Conservation (phyloP, 2,888 invertebrate species). For the Linyphia triangularis region DNA sequence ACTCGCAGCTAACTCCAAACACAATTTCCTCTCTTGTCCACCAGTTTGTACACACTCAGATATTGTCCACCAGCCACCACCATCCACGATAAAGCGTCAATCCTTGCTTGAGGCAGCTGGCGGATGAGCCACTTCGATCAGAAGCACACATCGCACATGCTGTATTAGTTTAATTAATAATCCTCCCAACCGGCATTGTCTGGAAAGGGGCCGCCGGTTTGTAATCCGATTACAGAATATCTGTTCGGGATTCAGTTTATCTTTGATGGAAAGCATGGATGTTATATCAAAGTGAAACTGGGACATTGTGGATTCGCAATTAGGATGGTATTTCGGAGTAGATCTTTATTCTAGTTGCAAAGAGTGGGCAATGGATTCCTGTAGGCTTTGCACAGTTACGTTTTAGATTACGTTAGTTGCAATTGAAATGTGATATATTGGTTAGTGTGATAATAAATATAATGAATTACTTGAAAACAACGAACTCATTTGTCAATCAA, state of each 20-base stretch:
- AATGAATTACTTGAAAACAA: too few species aligned
- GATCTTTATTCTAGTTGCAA: neutral
- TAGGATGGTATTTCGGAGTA: neutral
- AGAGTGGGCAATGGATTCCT: too few species aligned
- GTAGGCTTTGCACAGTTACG: too few species aligned
- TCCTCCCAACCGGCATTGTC: constrained; percentile 24
- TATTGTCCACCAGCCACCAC: neutral
- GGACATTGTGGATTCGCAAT: constrained; percentile 6
- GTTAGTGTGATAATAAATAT: too few species aligned
- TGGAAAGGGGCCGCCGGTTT: constrained; percentile 2
- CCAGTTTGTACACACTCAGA: neutral
- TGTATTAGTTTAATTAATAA: constrained; percentile 72
- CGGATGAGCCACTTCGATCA: constrained; percentile 12
- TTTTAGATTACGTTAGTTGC: too few species aligned
- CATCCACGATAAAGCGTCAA: constrained; percentile 31
- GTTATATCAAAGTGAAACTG: constrained; percentile 5
- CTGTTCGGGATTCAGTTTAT: constrained; percentile 34
- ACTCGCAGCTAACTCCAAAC: too few species aligned
- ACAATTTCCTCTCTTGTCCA: neutral
- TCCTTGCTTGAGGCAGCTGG: constrained; percentile 14
- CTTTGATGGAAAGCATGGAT: constrained; percentile 30
- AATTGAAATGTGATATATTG: too few species aligned
- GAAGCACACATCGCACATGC: neutral
- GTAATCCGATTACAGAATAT: constrained; percentile 67
- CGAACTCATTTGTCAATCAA: too few species aligned